Base-by-base conservation (phyloP, 2,888 invertebrate species). In the Stenolophus ochropezus region DNA sequence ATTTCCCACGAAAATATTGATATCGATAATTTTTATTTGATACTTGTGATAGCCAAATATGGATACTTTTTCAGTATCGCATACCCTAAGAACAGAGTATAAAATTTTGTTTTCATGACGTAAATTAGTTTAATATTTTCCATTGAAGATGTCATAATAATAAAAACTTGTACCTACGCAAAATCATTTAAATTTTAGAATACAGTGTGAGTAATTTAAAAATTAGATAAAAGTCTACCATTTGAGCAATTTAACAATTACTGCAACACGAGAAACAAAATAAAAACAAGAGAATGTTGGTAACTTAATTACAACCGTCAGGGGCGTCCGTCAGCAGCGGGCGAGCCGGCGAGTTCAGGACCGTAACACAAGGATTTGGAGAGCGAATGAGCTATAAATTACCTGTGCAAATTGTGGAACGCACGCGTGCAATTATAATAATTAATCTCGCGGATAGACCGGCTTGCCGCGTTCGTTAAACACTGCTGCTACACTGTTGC, bases 301-400 rank as follows among this genome's bases (percentile, higher is more conserved):
- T 51, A 73, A 73, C 73, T 73, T 73, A 73, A 73, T 73, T 73
- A 73, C 73, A 51, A n/a, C 73, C 73, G 73, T 73, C 73, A 73
- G 49, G n/a, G 73, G 73, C 73, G 73, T 73, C 49, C 73, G 73
- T 73, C 51, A 73, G n/a, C 33, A 49, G 51, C 47, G 51, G 51
- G 47, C 71, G 47, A 21, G 21, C 61, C n/a, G 27, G 65, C 11
- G 14, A 73, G 73, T 21, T 21, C 73, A 49, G 73, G 51, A 49
- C 51, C 33, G 47, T 73, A 73, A 73, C 73, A 49, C 47, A 25
- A 47, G 73, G 65, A 69, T 69, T 69, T 69, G 33, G 65, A 69
- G 65, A 33, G 27, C 65, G 65, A 69, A 69, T 69, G 65, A 27
- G 65, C 65, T 69, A 69, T 69, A 69, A 69, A 69, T 69, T 69